phyloP scores from a whole-genome alignment of 2,113 vertebrate species.

The Rhineura floridana region DNA sequence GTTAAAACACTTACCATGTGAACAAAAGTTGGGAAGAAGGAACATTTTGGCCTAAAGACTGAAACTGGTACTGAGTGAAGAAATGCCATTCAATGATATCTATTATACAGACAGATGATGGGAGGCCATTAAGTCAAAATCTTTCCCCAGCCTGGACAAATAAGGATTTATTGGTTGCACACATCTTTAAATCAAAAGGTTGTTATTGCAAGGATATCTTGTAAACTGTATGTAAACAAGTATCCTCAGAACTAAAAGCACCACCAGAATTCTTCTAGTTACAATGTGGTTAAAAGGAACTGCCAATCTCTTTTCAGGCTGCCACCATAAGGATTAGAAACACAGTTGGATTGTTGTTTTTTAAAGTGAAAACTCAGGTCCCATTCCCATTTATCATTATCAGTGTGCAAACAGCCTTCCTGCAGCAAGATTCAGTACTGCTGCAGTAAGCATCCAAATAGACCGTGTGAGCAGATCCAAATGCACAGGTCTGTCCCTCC shows the following conservation, averaged over 20 bases:
- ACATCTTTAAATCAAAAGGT: too few relatives aligned
- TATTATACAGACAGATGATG: not conserved
- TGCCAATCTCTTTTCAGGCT: not conserved
- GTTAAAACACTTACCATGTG: too few relatives aligned
- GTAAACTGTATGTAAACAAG: too few relatives aligned
- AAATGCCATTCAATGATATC: not conserved
- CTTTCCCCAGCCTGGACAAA: not conserved
- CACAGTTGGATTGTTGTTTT: not conserved
- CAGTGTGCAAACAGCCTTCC: not conserved
- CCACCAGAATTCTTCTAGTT: not conserved
- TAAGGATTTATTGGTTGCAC: not conserved
- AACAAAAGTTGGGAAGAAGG: not conserved
- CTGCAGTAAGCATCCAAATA: not conserved
- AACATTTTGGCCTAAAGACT: not conserved
- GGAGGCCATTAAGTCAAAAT: not conserved
- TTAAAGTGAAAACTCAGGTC: not conserved
- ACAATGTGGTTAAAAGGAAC: not conserved
- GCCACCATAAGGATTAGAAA: not conserved
- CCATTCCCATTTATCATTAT: not conserved
- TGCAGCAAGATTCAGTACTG: not conserved
- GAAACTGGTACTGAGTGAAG: not conserved
- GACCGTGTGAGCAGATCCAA: too few relatives aligned
- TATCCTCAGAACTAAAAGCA: not conserved
- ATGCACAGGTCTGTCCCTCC: not conserved
- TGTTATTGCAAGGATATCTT: too few relatives aligned